Percentiles rank a stretch among this genome's conserved stretches.
Conservation (phyloP, 2,888 invertebrate species). For the Micropterix aruncella region DNA sequence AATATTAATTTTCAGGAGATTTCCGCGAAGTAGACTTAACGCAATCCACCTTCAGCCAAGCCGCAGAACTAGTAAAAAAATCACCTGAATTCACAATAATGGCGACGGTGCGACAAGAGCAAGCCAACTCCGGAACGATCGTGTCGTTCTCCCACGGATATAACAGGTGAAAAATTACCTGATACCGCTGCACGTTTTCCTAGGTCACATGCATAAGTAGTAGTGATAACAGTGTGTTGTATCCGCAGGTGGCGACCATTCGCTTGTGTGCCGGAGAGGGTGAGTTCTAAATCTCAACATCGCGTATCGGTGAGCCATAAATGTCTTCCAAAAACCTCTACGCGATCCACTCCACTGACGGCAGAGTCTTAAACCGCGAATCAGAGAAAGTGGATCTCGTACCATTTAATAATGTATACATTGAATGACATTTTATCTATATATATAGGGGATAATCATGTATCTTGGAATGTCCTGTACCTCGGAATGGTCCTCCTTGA, state of each 20-base stretch:
- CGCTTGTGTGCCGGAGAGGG: conserved; percentile 16
- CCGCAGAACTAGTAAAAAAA: conserved; percentile 51
- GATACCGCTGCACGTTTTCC: no score
- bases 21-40: conserved; percentile 59
- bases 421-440: conserved; percentile 3
- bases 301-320: conserved; percentile 18
- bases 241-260: neutral
- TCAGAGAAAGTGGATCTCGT: neutral
- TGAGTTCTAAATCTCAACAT: conserved; percentile 45
- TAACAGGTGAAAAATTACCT: conserved; percentile 41
- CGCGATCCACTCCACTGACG: conserved; percentile 3
- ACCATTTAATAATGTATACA: neutral
- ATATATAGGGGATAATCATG: conserved; percentile 37
- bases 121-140: conserved; percentile 70
- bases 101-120: conserved; percentile 64
- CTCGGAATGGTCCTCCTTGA: conserved; percentile 44
- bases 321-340: conserved; percentile 7
- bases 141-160: conserved; percentile 70
- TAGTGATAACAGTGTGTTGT: neutral
- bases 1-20: conserved; percentile 56
- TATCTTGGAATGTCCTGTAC: conserved; percentile 47
- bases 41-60: conserved; percentile 50
- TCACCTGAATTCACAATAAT: conserved; percentile 71
- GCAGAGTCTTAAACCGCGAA: neutral
- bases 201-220: no score